These are phyloP conservation scores for Spicauda simplicius DNA, from an alignment of 2,888 invertebrate species.

Conservation along the genomic window DNA sequence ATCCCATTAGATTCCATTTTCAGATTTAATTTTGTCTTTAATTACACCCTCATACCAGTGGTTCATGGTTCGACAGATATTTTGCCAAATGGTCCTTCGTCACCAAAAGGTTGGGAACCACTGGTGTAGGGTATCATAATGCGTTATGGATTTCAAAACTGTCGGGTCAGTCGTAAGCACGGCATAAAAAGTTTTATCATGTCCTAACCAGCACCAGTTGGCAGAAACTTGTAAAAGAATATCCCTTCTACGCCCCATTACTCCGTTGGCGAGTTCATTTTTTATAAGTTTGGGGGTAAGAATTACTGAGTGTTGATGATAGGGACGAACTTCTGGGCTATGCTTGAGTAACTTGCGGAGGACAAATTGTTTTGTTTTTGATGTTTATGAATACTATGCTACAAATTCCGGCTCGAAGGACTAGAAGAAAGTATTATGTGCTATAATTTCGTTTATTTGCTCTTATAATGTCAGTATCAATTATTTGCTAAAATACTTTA, in stretches of 20 bases:
- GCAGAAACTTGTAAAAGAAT: conserved; percentile 70
- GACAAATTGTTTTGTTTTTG: conserved; percentile 14
- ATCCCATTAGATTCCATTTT: too few species aligned
- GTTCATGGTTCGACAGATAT: too few species aligned
- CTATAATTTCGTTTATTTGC: neutral
- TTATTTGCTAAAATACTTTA: too few species aligned
- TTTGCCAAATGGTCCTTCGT: too few species aligned
- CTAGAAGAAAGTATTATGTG: neutral
- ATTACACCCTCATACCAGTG: too few species aligned
- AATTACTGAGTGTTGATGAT: conserved; percentile 43
- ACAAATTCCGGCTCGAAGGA: conserved; percentile 3
- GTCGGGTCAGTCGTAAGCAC: conserved; percentile 69
- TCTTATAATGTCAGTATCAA: too few species aligned
- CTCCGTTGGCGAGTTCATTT: conserved; percentile 52
- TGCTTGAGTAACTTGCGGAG: conserved; percentile 37
- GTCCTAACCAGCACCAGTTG: conserved; percentile 61
- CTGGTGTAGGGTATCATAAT: conserved; percentile 50
- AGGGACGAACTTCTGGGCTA: conserved; percentile 41
- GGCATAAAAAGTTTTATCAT: conserved; percentile 81
- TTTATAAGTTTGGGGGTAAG: conserved; percentile 47
- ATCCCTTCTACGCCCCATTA: conserved; percentile 75
- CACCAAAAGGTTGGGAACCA: too few species aligned
- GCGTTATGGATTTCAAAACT: conserved; percentile 68
- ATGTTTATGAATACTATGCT: neutral
- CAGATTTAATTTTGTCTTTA: too few species aligned